Percentiles rank a stretch among this genome's conserved stretches.
These are phyloP conservation scores for Sitobion miscanthi DNA, from an alignment of 1,140 invertebrate species.

Conservation along the genomic window DNA sequence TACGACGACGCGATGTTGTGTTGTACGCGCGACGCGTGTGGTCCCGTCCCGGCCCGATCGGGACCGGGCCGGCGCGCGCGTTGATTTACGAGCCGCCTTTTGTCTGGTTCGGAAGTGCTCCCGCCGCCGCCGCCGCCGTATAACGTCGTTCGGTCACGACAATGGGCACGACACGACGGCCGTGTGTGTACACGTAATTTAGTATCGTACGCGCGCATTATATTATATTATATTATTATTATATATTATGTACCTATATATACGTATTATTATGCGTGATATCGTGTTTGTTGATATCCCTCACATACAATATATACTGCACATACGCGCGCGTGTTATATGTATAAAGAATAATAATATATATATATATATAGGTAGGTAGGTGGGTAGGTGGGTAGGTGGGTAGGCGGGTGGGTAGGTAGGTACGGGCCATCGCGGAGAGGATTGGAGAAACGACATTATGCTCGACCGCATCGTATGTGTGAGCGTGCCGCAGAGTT, in stretches of 20 bases:
- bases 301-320: neutral
- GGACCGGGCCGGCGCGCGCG: neutral
- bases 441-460: neutral
- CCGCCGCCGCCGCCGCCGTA: neutral
- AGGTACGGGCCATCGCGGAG: neutral
- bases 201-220: neutral
- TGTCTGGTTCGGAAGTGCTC: slow-evolving; percentile 53
- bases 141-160: slow-evolving; percentile 42
- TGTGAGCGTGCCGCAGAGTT: neutral
- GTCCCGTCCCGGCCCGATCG: slow-evolving; percentile 32
- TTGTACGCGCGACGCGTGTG: slow-evolving; percentile 36
- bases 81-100: slow-evolving; percentile 53
- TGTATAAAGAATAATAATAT: neutral
- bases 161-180: slow-evolving; percentile 51
- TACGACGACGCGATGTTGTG: neutral
- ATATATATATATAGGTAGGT: neutral
- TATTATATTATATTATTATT: no score
- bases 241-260: neutral
- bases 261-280: neutral
- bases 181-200: slow-evolving; percentile 7
- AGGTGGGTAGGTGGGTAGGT: no score
- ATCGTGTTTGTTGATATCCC: slow-evolving; percentile 27
- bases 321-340: neutral
- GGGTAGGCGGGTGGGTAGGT: no score
- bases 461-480: neutral